A percentile compares a stretch with the other conserved stretches of the same genome.
These are phyloP conservation scores for Automeris io DNA, from an alignment of 2,888 invertebrate species.

Conservation along the genomic window DNA sequence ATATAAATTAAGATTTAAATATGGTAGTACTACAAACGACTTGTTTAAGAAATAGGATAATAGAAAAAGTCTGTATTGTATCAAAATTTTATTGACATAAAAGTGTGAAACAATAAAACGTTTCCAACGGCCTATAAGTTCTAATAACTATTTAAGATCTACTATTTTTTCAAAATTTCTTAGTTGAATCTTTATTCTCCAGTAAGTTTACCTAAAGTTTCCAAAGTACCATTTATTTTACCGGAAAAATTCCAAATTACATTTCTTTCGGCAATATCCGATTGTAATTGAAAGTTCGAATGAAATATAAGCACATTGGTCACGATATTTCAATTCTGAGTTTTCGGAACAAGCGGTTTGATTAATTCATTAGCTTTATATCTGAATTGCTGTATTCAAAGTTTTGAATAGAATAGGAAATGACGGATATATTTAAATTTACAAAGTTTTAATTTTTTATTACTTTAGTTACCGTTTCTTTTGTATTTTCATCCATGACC, in stretches of 20 bases:
- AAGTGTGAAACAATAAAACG: background rate
- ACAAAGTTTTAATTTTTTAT: no score
- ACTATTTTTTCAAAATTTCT: slow-evolving; percentile 24
- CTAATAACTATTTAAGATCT: slow-evolving; percentile 18
- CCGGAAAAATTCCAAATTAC: slow-evolving; percentile 37
- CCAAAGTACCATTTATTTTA: slow-evolving; percentile 38
- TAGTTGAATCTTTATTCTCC: slow-evolving; percentile 26
- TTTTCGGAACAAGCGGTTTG: slow-evolving; percentile 11
- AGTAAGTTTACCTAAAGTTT: slow-evolving; percentile 24
- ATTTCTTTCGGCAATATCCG: slow-evolving; percentile 34
- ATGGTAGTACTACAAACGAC: no score
- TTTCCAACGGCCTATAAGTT: slow-evolving; percentile 7
- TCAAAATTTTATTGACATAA: no score
- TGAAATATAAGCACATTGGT: slow-evolving; percentile 23
- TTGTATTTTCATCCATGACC: no score
- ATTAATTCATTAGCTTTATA: slow-evolving; percentile 9
- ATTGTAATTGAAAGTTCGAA: slow-evolving; percentile 34
- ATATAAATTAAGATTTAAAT: no score
- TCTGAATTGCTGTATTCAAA: slow-evolving; percentile 1
- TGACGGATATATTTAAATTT: background rate
- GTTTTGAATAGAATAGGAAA: background rate
- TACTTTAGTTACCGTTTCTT: no score
- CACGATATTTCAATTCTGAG: slow-evolving; percentile 12
- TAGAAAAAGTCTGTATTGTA: no score
- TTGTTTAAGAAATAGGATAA: no score